Percentiles rank a stretch among this genome's conserved stretches.
These are phyloP conservation scores for Diabrotica virgifera DNA, from an alignment of 1,140 invertebrate genomes.

Conservation along the genomic window DNA sequence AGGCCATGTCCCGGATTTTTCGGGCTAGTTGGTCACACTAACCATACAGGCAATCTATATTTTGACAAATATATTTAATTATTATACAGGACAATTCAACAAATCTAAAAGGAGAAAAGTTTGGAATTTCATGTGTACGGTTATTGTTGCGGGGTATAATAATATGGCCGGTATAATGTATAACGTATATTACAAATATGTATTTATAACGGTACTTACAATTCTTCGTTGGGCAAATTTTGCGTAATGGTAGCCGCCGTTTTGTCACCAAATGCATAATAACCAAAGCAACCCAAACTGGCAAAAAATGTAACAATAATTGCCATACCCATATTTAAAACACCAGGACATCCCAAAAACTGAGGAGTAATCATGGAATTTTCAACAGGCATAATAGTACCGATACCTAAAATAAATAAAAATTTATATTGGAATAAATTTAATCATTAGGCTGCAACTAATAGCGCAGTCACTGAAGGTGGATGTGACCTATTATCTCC, in stretches of 20 bases:
- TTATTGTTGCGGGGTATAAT: too few species aligned
- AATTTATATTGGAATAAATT: neutral
- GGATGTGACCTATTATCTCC: too few species aligned
- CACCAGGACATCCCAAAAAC: conserved; percentile 78
- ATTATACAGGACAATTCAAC: too few species aligned
- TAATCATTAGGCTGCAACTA: conserved; percentile 57
- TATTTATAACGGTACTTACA: conserved; percentile 51
- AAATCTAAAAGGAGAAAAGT: too few species aligned
- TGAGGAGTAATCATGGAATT: conserved; percentile 78
- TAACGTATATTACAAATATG: too few species aligned
- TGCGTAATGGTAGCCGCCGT: conserved; percentile 68
- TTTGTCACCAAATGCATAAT: conserved; percentile 68
- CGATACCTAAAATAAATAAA: conserved; percentile 51
- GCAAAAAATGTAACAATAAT: conserved; percentile 71
- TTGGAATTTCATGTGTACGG: too few species aligned
- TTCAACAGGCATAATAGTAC: conserved; percentile 84
- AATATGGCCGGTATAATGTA: too few species aligned
- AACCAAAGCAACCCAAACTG: conserved; percentile 80
- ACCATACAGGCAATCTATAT: too few species aligned
- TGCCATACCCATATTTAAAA: conserved; percentile 78
- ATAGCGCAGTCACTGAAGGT: too few species aligned
- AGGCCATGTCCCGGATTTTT: too few species aligned
- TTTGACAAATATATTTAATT: too few species aligned
- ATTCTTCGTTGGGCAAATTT: conserved; percentile 60
- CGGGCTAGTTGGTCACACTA: too few species aligned